These are phyloP conservation scores for Aptenodytes patagonicus DNA, from an alignment of 2,113 vertebrate genomes.

Conservation along the genomic window DNA sequence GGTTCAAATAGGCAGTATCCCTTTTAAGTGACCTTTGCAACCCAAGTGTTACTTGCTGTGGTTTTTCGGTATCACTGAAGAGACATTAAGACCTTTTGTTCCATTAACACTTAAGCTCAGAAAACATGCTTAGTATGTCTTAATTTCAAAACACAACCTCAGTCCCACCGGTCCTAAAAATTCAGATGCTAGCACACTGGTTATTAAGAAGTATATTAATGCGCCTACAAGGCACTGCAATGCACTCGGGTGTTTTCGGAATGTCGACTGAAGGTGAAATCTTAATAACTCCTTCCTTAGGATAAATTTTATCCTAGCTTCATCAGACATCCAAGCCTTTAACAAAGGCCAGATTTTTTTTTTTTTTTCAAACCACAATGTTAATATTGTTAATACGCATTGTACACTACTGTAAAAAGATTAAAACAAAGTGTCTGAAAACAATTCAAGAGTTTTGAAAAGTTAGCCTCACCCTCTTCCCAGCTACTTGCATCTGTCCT, in stretches of 20 bases:
- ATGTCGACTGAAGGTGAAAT: background rate
- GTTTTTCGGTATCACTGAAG: slow-evolving; percentile 56
- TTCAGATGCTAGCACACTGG: background rate
- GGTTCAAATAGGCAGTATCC: slow-evolving; percentile 77
- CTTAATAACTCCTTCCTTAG: background rate
- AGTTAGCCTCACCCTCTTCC: slow-evolving; percentile 44
- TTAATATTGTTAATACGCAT: slow-evolving; percentile 74
- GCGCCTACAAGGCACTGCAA: background rate
- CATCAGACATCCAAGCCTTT: slow-evolving; percentile 14
- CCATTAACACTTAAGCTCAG: slow-evolving; percentile 19
- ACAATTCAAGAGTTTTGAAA: slow-evolving; percentile 47
- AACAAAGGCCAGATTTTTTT: slow-evolving; percentile 22
- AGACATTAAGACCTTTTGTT: slow-evolving; percentile 53
- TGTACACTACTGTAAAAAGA: slow-evolving; percentile 74
- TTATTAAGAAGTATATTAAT: background rate
- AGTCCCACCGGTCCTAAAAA: slow-evolving; percentile 4
- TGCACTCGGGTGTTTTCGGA: background rate
- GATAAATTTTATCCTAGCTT: slow-evolving; percentile 4
- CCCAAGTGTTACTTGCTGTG: slow-evolving; percentile 81
- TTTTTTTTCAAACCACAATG: slow-evolving; percentile 58
- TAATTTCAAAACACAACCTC: slow-evolving; percentile 59
- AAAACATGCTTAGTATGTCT: slow-evolving; percentile 39
- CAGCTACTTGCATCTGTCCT: slow-evolving; percentile 49
- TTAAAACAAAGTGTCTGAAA: slow-evolving; percentile 54
- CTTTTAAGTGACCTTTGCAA: slow-evolving; percentile 83